Conservation (phyloP, 1,140 invertebrate species). For the Elysia chlorotica region DNA sequence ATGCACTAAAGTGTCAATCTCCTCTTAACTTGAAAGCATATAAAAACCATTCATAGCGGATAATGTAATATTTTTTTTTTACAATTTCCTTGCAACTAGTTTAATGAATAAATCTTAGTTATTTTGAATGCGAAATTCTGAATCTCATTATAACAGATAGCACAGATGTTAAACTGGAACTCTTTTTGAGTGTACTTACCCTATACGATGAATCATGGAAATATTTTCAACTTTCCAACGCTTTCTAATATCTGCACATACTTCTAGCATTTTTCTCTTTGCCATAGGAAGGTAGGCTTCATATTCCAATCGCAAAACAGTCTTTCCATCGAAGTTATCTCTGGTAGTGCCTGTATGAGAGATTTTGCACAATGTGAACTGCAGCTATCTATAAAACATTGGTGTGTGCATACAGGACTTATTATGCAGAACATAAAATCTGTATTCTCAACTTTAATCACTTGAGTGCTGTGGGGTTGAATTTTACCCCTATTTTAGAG, state of each 20-base stretch:
- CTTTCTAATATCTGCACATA: conserved; percentile 69
- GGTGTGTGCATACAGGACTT: too few relatives aligned
- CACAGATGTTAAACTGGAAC: neutral
- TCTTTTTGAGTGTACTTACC: conserved; percentile 34
- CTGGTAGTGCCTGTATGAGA: conserved; percentile 85
- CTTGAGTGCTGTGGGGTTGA: too few relatives aligned
- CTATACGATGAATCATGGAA: conserved; percentile 58
- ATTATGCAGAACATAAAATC: too few relatives aligned
- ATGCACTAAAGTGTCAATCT: too few relatives aligned
- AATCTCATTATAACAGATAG: neutral
- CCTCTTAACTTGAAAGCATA: too few relatives aligned
- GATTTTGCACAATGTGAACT: too few relatives aligned
- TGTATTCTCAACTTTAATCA: too few relatives aligned
- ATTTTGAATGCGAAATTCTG: neutral
- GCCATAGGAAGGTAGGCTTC: conserved; percentile 95
- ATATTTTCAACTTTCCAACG: conserved; percentile 56
- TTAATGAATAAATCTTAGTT: neutral
- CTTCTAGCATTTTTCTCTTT: conserved; percentile 77
- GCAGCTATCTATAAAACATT: too few relatives aligned
- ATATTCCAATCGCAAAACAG: conserved; percentile 84
- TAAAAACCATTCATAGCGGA: too few relatives aligned
- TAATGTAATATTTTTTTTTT: neutral
- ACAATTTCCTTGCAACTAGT: neutral
- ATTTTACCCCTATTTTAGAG: too few relatives aligned
- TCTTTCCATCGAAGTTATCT: conserved; percentile 85